Evolutionary conservation across 2,888 invertebrate species (phyloP), one percentile per base, ranked within the genome.

Genomic region (Eupithecia insigniata): DNA sequence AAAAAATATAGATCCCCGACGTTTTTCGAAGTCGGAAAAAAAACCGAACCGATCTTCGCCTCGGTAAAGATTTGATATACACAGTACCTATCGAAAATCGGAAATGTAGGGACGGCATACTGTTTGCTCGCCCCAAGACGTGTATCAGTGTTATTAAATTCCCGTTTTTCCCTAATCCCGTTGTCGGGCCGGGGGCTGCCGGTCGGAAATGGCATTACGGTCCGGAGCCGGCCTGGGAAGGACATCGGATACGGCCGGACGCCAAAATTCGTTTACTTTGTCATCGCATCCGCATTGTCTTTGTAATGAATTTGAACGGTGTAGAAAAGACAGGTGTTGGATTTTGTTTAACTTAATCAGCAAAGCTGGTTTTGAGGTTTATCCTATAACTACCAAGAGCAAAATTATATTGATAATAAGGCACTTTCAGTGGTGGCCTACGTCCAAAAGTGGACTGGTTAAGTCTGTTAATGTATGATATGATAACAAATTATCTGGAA

Each of bases 181-280:
- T 89, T 88, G 88, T 88, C 86, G 87, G 85, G 86, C 69, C 68
- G 85, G 88, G 87, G 91, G 90, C 85, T 86, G 87, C 85, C 87
- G 87, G 36, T 91, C 91, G 92, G 92, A 91, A 92, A 92, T 92
- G 84, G 90, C 89, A 92, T 92, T 92, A 93, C 69, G 55, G 39
- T 60, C 46, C 69, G 72, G 66, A 66, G 58, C 10, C 90, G 90
- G 89, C 87, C 82, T 83, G 80, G 81, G 84, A 86, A 88, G 90
- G 90, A 89, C 89, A 90, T 88, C 90, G 91, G 90, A 92, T 90
- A 89, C 86, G 81, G 84, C 84, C 82, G 80, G 82, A 80, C 75
- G 26, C 26, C 26, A 22, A 55, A 22, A 55, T 14, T 51, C 0
- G n/a, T 55, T 55, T 55, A 26, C 55, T 55, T 55, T 55, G 22